phyloP scores from a whole-genome alignment of 2,888 invertebrate genomes.

The Cephonodes hylas region DNA sequence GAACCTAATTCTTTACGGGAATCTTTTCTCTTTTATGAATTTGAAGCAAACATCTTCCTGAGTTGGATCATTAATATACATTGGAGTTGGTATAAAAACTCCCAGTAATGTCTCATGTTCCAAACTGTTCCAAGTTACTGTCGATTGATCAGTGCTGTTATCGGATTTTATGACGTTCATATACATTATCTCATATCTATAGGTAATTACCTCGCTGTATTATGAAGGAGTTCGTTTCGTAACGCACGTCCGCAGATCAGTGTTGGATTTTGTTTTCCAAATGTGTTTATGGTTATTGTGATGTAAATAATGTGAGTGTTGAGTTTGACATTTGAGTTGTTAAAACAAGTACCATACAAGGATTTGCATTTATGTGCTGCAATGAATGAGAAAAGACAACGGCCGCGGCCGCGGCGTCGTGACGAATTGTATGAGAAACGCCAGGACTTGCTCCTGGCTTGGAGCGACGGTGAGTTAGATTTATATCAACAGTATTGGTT shows the following conservation, averaged over 20 bases:
- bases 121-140: slow-evolving; percentile 33
- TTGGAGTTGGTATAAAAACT: neutral
- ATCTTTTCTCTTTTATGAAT: neutral
- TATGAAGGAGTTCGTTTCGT: slow-evolving; percentile 52
- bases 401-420: slow-evolving; percentile 64
- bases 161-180: slow-evolving; percentile 64
- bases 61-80: neutral
- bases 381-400: slow-evolving; percentile 60
- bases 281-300: slow-evolving; percentile 43
- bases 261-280: slow-evolving; percentile 41
- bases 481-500: neutral
- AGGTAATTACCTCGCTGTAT: slow-evolving; percentile 57
- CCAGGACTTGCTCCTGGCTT: slow-evolving; percentile 67
- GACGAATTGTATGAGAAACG: slow-evolving; percentile 65
- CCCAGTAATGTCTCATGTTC: too few relatives aligned
- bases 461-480: slow-evolving; percentile 67
- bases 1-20: too few relatives aligned
- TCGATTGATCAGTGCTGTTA: slow-evolving; percentile 50
- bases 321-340: slow-evolving; percentile 13
- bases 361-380: slow-evolving; percentile 25
- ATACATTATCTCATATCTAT: slow-evolving; percentile 62
- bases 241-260: slow-evolving; percentile 63
- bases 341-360: slow-evolving; percentile 15
- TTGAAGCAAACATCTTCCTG: neutral
- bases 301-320: slow-evolving; percentile 42